These are phyloP conservation scores for Limnothrissa miodon DNA, from an alignment of 2,113 vertebrate species.

Conservation along the genomic window DNA sequence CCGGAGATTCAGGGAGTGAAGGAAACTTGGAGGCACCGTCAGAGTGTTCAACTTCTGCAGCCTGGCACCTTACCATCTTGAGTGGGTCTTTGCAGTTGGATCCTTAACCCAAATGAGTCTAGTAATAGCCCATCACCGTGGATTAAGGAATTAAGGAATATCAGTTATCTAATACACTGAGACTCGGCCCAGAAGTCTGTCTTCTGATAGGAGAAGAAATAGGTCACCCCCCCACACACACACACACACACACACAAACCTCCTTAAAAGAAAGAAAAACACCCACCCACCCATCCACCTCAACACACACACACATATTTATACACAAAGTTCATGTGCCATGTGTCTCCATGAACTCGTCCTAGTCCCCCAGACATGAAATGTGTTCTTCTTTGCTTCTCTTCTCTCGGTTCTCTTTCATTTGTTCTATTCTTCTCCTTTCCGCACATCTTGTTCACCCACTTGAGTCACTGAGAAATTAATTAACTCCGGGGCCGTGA, in stretches of 20 bases:
- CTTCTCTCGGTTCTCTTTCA: not conserved
- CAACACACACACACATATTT: not conserved
- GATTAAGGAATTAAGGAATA: slow-evolving; percentile 42
- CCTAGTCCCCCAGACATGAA: not conserved
- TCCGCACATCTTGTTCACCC: not conserved
- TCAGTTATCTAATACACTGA: slow-evolving; percentile 49
- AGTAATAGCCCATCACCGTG: slow-evolving; percentile 20
- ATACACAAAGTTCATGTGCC: not conserved
- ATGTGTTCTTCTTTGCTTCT: not conserved
- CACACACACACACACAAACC: not conserved
- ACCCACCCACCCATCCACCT: not conserved
- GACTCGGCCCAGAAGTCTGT: slow-evolving; percentile 41
- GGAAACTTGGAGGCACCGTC: not conserved
- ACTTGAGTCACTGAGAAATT: not conserved
- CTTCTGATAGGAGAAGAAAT: slow-evolving; percentile 47
- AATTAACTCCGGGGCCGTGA: not conserved
- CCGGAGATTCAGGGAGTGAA: not conserved
- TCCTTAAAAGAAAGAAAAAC: too few relatives aligned
- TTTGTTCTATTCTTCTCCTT: not conserved
- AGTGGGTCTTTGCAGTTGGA: not conserved
- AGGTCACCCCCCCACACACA: slow-evolving; percentile 37
- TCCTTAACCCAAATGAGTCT: slow-evolving; percentile 38
- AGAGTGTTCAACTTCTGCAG: not conserved
- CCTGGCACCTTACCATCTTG: not conserved
- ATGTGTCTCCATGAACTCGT: not conserved